A percentile compares a stretch with the other conserved stretches of the same genome.
phyloP scores from a whole-genome alignment of 1,140 invertebrate genomes.

The Anagrus nilaparvatae region DNA sequence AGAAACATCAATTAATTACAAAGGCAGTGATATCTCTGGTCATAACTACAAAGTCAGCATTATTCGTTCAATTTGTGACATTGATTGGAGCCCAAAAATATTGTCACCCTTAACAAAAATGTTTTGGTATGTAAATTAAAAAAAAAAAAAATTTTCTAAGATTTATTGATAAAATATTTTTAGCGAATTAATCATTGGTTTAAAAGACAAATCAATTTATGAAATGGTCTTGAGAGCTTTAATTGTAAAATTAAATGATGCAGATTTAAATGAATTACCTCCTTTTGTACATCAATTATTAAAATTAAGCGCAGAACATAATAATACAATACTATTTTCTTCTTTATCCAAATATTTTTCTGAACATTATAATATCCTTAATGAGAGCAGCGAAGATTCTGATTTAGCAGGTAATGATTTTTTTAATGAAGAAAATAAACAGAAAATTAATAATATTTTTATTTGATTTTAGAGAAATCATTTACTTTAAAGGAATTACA shows the following conservation, averaged over 20 bases:
- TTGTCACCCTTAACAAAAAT: constrained; percentile 39
- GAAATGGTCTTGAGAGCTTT: constrained; percentile 33
- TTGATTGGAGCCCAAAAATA: constrained; percentile 30
- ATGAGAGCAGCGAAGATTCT: too few relatives aligned
- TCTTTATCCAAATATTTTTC: constrained; percentile 37
- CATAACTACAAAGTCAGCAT: constrained; percentile 39
- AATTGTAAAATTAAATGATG: constrained; percentile 27
- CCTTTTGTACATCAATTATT: constrained; percentile 42
- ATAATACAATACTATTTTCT: constrained; percentile 31
- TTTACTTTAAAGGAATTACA: constrained; percentile 30
- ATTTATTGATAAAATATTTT: constrained; percentile 7
- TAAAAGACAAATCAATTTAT: constrained; percentile 29
- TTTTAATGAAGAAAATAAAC: constrained; percentile 2
- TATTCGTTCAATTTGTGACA: constrained; percentile 35
- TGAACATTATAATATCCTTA: constrained; percentile 23
- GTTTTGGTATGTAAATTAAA: constrained; percentile 34
- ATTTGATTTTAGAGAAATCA: constrained; percentile 17
- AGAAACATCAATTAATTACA: constrained; percentile 34
- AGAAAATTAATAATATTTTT: constrained; percentile 3
- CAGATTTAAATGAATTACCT: constrained; percentile 37
- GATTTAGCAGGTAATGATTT: not conserved
- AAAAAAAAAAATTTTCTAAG: not conserved
- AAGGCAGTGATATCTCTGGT: constrained; percentile 34
- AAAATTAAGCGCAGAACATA: constrained; percentile 30
- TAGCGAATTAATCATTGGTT: constrained; percentile 38